Conservation (phyloP, 2,797 vertebrate genomes). For the Bufotes viridis region DNA sequence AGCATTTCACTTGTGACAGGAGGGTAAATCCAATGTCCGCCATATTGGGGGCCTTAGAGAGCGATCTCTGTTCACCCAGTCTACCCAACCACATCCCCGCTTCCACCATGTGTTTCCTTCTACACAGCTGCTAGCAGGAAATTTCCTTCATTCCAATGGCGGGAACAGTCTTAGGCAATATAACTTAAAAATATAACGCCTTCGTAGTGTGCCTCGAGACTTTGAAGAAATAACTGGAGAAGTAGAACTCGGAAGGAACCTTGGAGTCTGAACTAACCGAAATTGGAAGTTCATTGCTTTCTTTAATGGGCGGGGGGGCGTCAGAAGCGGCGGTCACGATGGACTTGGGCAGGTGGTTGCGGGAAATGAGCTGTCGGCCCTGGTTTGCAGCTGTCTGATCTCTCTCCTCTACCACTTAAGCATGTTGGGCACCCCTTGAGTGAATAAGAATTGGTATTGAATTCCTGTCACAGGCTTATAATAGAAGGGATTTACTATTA, state of each 20-base stretch:
- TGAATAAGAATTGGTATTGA: conserved; percentile 70
- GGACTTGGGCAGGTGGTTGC: conserved; percentile 52
- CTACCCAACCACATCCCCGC: no score
- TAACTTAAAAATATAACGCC: background rate
- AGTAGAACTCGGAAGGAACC: background rate
- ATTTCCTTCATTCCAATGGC: background rate
- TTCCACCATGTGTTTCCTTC: no score
- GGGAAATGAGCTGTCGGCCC: conserved; percentile 65
- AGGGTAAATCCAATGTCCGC: no score
- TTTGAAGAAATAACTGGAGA: background rate
- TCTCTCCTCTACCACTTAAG: conserved; percentile 64
- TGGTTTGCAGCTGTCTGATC: conserved; percentile 63
- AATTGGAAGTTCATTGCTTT: conserved; percentile 14
- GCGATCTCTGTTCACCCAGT: no score
- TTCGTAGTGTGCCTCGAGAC: background rate
- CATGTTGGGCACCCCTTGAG: conserved; percentile 60
- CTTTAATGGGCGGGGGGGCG: background rate
- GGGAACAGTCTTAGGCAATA: background rate
- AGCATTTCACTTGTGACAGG: no score
- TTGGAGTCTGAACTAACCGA: background rate
- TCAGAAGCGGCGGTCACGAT: background rate
- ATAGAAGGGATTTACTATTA: conserved; percentile 61
- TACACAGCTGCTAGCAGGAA: no score
- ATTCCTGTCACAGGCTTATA: conserved; percentile 66
- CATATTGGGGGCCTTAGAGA: no score